These are phyloP conservation scores for Hetaerina titia DNA, from an alignment of 2,888 invertebrate genomes.

Conservation along the genomic window DNA sequence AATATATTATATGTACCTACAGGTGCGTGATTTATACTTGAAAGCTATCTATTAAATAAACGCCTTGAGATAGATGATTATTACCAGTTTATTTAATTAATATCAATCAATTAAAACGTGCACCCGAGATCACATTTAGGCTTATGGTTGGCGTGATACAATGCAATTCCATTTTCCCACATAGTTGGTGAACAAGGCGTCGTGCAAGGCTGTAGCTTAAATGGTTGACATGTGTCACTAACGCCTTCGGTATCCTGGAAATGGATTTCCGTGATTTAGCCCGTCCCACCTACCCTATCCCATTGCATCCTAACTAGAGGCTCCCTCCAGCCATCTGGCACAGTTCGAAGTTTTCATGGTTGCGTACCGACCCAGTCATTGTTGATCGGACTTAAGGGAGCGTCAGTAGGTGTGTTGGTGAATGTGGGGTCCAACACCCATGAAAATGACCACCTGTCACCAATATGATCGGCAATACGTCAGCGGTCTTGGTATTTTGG, in stretches of 20 bases:
- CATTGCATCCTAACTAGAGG: too few relatives aligned
- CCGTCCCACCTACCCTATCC: neutral
- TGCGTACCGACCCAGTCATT: neutral
- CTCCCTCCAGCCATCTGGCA: neutral
- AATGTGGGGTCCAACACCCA: neutral
- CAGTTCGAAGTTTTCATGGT: neutral
- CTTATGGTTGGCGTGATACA: too few relatives aligned
- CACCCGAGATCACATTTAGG: too few relatives aligned
- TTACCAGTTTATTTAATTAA: too few relatives aligned
- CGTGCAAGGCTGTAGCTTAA: neutral
- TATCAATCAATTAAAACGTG: too few relatives aligned
- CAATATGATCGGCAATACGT: too few relatives aligned
- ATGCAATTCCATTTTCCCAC: too few relatives aligned
- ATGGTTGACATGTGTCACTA: neutral
- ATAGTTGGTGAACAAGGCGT: neutral
- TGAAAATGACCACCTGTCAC: neutral
- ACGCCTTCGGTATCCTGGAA: neutral
- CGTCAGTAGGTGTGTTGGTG: neutral
- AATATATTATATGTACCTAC: too few relatives aligned
- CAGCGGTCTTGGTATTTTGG: too few relatives aligned
- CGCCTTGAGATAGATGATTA: too few relatives aligned
- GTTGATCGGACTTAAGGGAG: neutral
- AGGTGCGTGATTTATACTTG: too few relatives aligned
- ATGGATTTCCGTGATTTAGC: neutral
- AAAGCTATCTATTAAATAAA: too few relatives aligned